A percentile compares a stretch with the other conserved stretches of the same genome.
Evolutionary conservation across 2,797 vertebrate species (phyloP).

Genomic region (Cetoscarus ocellatus): DNA sequence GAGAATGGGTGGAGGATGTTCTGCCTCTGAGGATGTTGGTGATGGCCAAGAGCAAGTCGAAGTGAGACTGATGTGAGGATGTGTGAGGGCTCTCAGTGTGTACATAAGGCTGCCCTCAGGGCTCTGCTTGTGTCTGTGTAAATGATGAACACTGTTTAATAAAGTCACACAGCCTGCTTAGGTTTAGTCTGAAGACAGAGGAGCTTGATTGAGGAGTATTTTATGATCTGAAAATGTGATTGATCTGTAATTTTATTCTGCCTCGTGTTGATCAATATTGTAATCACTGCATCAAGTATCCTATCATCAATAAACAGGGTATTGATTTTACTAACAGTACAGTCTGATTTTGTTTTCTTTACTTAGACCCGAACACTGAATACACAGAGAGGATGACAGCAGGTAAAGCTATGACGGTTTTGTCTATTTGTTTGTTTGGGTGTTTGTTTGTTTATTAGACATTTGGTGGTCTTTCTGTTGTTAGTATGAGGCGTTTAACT

Average conservation of each 20-base stretch:
- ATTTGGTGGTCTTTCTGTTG: too few relatives aligned
- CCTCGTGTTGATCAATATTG: background rate
- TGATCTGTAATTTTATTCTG: conserved; percentile 38
- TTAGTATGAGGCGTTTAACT: too few relatives aligned
- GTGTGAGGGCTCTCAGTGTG: background rate
- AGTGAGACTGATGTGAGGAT: conserved; percentile 52
- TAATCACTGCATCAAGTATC: conserved; percentile 14
- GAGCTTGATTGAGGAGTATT: too few relatives aligned
- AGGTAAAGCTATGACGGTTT: too few relatives aligned
- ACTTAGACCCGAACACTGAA: too few relatives aligned
- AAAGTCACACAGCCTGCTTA: background rate
- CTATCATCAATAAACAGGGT: conserved; percentile 50
- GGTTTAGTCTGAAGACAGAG: background rate
- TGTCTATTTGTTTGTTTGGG: too few relatives aligned
- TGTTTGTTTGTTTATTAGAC: too few relatives aligned
- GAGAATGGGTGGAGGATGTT: conserved; percentile 91
- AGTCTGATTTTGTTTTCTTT: background rate
- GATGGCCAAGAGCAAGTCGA: conserved; percentile 87
- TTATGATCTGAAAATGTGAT: conserved; percentile 23
- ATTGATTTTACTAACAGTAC: background rate
- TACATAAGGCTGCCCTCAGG: background rate
- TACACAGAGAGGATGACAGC: too few relatives aligned
- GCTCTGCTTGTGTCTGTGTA: too few relatives aligned
- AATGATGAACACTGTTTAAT: conserved; percentile 6
- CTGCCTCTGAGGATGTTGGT: conserved; percentile 92